Conservation (phyloP, 2,888 invertebrate genomes). For the Megastigmus dorsalis region DNA sequence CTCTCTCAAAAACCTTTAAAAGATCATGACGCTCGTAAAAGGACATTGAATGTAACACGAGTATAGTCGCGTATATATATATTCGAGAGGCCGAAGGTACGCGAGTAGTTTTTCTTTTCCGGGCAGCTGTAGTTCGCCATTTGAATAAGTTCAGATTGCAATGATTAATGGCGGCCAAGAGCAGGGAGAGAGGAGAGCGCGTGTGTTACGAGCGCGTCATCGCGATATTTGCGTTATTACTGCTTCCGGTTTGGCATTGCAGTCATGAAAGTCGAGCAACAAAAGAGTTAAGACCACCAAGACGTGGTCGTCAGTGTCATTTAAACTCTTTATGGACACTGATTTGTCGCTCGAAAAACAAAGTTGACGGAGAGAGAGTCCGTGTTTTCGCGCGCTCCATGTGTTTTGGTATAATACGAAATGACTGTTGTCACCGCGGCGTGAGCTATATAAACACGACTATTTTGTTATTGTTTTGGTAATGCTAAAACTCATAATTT, state of each 20-base stretch:
- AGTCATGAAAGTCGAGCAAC: slow-evolving; percentile 22
- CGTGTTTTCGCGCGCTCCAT: too few relatives aligned
- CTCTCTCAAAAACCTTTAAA: not conserved
- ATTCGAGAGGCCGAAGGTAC: not conserved
- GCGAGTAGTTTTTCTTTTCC: not conserved
- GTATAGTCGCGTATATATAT: not conserved
- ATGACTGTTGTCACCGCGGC: too few relatives aligned
- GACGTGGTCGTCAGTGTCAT: not conserved
- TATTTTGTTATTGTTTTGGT: too few relatives aligned
- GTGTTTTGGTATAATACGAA: too few relatives aligned
- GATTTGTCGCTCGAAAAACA: too few relatives aligned
- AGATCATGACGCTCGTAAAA: not conserved
- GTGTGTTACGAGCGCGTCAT: slow-evolving; percentile 41
- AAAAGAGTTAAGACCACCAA: slow-evolving; percentile 45
- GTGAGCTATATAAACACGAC: too few relatives aligned
- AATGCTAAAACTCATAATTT: too few relatives aligned
- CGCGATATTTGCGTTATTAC: slow-evolving; percentile 24
- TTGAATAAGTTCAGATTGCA: not conserved
- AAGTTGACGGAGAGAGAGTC: too few relatives aligned
- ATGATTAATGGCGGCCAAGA: slow-evolving; percentile 29
- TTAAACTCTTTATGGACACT: not conserved
- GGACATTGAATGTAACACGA: not conserved
- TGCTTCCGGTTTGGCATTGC: slow-evolving; percentile 38
- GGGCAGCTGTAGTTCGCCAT: not conserved
- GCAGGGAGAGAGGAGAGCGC: not conserved